Base-by-base conservation (phyloP, 64 coral and sea anemone genomes). In the Anthopleura sola region DNA sequence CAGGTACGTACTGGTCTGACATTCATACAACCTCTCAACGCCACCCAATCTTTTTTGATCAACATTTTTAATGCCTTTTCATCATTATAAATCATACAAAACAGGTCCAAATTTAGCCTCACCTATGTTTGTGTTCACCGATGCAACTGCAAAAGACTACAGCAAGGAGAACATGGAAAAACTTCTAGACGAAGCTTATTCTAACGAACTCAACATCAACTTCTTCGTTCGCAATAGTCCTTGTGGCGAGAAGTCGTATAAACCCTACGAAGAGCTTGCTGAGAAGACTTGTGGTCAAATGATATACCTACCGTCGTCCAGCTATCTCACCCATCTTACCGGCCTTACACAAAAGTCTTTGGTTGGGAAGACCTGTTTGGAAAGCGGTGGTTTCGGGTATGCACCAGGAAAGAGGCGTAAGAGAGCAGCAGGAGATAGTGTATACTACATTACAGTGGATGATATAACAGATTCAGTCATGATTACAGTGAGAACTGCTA, bases 271-370 rank as follows among this genome's bases (percentile, higher is more conserved):
- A 23, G 53, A 58, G 1, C 19, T 94, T 37, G 93, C 88, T 8
- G 49, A 55, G 12, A 47, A 94, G 47, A 94, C 88, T 3, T 82
- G 93, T 55, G 93, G 93, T 5, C 79, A 85, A 40, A 83, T 94
- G 79, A 64, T 90, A 23, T 60, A 38, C 33, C 80, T 94, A 40
- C 50, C 85, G 1, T 80, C 0, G 0, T 37, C 60, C 34, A 80
- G 29, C 12, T 80, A 87, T 2, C 85, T 94, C 8, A 64, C 10
- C 17, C 83, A 81, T 51, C 75, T 94, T 0, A 83, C 84, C 44
- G 34, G 47, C 6, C 19, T 87, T 3, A 83, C 85, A 24, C 36
- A 78, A 19, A 62, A 19, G 2, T 37, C 84, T 3, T 81, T 94
- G 15, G 40, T 20, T 55, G 93, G 93, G 53, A 57, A 82, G 5